phyloP scores from a whole-genome alignment of 2,888 invertebrate species.

The Serrognathus titanus region DNA sequence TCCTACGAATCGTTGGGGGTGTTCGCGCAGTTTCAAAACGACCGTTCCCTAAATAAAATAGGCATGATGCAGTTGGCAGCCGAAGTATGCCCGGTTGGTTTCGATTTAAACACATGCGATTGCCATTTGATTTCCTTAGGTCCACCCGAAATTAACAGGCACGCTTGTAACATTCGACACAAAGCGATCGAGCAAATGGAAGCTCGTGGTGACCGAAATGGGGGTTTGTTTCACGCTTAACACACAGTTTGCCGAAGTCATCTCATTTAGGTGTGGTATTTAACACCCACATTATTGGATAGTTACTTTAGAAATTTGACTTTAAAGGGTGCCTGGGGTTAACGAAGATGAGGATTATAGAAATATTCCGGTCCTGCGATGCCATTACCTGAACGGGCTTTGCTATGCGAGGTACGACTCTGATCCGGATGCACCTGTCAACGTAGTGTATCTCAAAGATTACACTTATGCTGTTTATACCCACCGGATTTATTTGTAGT shows the following conservation, averaged over 20 bases:
- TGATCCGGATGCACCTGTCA: slow-evolving; percentile 41
- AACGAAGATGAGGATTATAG: slow-evolving; percentile 10
- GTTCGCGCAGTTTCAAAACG: slow-evolving; percentile 46
- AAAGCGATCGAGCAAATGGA: slow-evolving; percentile 45
- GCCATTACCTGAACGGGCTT: slow-evolving; percentile 49
- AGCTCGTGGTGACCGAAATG: slow-evolving; percentile 60
- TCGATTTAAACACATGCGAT: background rate
- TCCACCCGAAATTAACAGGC: slow-evolving; percentile 50
- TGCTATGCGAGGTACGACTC: slow-evolving; percentile 51
- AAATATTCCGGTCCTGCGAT: slow-evolving; percentile 32
- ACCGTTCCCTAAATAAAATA: slow-evolving; percentile 45
- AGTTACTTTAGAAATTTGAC: background rate
- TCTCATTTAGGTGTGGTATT: slow-evolving; percentile 47
- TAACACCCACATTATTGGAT: too few relatives aligned
- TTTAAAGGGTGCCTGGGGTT: background rate
- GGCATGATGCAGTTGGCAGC: slow-evolving; percentile 50
- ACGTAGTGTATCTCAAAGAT: slow-evolving; percentile 31
- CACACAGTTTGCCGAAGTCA: slow-evolving; percentile 54
- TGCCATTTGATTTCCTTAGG: slow-evolving; percentile 38
- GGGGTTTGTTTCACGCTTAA: slow-evolving; percentile 65
- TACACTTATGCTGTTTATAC: background rate
- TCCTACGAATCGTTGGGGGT: slow-evolving; percentile 46
- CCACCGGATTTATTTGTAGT: slow-evolving; percentile 41
- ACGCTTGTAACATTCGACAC: slow-evolving; percentile 52
- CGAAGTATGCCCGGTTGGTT: slow-evolving; percentile 40